Evolutionary conservation across 1,140 invertebrate species (phyloP).

Genomic region (Coboldia fuscipes): DNA sequence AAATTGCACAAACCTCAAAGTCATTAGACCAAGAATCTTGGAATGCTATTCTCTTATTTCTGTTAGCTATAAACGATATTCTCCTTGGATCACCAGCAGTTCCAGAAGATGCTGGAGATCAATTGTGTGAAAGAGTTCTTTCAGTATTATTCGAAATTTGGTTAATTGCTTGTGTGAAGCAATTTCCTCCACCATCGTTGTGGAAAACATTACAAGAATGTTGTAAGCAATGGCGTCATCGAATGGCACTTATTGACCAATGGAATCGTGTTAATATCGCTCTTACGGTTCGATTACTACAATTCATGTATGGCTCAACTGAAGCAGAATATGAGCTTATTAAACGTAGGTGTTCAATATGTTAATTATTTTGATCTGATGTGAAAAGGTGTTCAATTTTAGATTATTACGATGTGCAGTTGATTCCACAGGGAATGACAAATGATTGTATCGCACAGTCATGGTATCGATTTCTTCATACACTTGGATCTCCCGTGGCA

Average conservation of each 20-base stretch:
- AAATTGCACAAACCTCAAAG: conserved; percentile 60
- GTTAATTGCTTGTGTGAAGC: conserved; percentile 76
- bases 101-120: conserved; percentile 85
- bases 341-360: too few species aligned
- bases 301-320: conserved; percentile 75
- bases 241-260: conserved; percentile 76
- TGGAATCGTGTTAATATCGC: conserved; percentile 88
- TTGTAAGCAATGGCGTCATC: conserved; percentile 81
- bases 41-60: conserved; percentile 72
- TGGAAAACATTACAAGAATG: conserved; percentile 92
- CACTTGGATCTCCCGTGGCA: conserved; percentile 83
- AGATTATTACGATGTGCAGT: conserved; percentile 66
- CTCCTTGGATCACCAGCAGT: conserved; percentile 77
- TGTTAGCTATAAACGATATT: conserved; percentile 83
- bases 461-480: conserved; percentile 86
- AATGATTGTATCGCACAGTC: conserved; percentile 78
- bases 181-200: conserved; percentile 71
- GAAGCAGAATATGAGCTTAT: too few species aligned
- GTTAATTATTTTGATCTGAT: too few species aligned
- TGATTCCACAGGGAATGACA: conserved; percentile 64
- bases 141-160: conserved; percentile 89
- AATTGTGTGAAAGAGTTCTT: conserved; percentile 81
- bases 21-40: conserved; percentile 70
- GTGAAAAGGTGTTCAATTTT: too few species aligned
- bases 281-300: conserved; percentile 61